Conservation (phyloP, 2,888 invertebrate species). For the Ischnus inquisitorius region DNA sequence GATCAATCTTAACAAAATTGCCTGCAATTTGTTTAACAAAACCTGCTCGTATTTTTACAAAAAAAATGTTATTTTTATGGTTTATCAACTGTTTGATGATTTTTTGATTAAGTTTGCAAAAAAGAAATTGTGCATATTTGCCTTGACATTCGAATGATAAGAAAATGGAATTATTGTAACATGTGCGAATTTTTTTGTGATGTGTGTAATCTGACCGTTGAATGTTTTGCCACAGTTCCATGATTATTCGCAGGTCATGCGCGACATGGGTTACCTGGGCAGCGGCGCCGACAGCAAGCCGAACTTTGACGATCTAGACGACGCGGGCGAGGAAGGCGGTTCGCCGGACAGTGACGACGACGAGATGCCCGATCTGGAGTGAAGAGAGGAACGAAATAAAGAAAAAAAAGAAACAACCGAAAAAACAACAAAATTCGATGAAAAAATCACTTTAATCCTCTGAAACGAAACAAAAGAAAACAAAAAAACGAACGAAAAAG, state of each 20-base stretch:
- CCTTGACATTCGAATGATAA: background rate
- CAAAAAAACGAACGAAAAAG: constrained; percentile 50
- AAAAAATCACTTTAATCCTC: constrained; percentile 67
- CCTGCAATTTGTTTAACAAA: background rate
- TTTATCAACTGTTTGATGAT: background rate
- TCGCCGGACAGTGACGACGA: constrained; percentile 88
- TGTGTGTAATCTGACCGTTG: constrained; percentile 30
- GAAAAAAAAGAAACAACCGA: constrained; percentile 23
- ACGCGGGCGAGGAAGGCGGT: constrained; percentile 89
- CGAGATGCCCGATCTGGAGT: constrained; percentile 92
- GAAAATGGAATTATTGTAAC: background rate
- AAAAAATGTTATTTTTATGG: no score
- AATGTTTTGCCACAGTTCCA: constrained; percentile 24
- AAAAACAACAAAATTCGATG: constrained; percentile 45
- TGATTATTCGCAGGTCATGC: constrained; percentile 88
- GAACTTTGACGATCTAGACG: constrained; percentile 91
- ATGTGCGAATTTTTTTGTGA: constrained; percentile 16
- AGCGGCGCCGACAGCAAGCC: constrained; percentile 88
- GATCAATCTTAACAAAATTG: background rate
- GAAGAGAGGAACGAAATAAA: constrained; percentile 76
- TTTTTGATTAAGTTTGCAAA: background rate
- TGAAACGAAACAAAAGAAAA: constrained; percentile 55
- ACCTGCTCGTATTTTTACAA: background rate
- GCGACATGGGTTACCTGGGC: constrained; percentile 90
- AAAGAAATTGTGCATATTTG: background rate